These are phyloP conservation scores for Percina caprodes DNA, from an alignment of 2,113 vertebrate species.

Conservation along the genomic window DNA sequence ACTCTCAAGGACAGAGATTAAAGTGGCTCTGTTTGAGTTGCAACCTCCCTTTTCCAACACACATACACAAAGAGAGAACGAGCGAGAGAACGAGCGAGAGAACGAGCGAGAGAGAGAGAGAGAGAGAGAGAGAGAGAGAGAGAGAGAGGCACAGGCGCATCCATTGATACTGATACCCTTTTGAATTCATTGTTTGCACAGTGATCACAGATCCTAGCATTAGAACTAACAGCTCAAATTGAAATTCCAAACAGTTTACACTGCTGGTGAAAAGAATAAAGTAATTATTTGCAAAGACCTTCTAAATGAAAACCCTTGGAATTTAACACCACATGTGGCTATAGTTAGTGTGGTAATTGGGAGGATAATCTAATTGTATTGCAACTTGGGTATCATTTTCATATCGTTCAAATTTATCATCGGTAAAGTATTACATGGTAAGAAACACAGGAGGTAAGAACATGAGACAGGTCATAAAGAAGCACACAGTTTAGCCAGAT, in stretches of 20 bases:
- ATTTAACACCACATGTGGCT: neutral
- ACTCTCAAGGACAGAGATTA: constrained; percentile 85
- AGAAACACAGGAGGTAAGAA: neutral
- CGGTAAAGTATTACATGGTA: neutral
- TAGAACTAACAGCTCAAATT: neutral
- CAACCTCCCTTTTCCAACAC: constrained; percentile 40
- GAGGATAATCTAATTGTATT: neutral
- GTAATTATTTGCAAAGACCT: neutral
- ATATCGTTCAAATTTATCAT: neutral
- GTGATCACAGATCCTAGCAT: constrained; percentile 30
- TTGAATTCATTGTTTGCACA: constrained; percentile 40
- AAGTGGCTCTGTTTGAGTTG: constrained; percentile 73
- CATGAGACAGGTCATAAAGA: neutral
- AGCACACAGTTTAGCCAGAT: neutral
- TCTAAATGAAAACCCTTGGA: neutral
- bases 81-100: too few relatives aligned
- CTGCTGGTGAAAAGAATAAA: constrained; percentile 2
- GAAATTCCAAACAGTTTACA: neutral
- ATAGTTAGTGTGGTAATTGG: neutral
- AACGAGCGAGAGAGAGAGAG: neutral
- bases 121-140: neutral
- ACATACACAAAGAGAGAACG: neutral
- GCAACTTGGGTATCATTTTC: neutral
- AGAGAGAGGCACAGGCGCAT: neutral
- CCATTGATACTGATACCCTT: constrained; percentile 45